Conservation (phyloP, 2,113 vertebrate genomes). For the Cyprinodon tularosa region DNA sequence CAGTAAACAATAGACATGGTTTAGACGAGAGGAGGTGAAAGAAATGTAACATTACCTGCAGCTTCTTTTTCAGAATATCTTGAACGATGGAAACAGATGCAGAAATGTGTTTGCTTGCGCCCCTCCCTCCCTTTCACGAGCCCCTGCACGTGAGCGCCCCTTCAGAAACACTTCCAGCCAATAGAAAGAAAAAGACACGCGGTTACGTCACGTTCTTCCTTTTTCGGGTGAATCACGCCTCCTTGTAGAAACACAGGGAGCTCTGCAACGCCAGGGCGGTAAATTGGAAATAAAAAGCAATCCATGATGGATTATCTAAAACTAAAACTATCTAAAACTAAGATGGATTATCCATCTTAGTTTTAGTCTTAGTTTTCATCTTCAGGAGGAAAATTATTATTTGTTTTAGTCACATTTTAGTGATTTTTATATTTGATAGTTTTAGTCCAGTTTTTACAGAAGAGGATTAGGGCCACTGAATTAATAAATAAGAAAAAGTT, state of each 20-base stretch:
- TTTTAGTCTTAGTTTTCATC: too few species aligned
- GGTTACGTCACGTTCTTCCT: not conserved
- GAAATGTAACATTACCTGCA: not conserved
- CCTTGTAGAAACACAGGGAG: not conserved
- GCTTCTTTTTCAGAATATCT: not conserved
- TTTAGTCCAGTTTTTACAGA: too few species aligned
- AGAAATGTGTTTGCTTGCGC: not conserved
- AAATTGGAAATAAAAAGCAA: not conserved
- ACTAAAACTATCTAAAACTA: too few species aligned
- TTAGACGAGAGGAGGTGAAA: not conserved
- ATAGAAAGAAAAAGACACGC: not conserved
- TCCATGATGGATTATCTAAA: too few species aligned
- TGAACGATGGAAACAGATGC: not conserved
- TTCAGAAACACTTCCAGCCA: not conserved
- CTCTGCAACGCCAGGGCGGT: not conserved
- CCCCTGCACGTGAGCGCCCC: not conserved
- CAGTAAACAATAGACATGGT: not conserved
- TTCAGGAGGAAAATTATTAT: too few species aligned
- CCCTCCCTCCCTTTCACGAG: slow-evolving; percentile 18
- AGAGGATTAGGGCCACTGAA: too few species aligned
- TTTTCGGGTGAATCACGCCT: not conserved
- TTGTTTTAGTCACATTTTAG: too few species aligned
- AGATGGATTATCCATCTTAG: too few species aligned
- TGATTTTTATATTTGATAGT: too few species aligned
- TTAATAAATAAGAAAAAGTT: too few species aligned